phyloP scores from a whole-genome alignment of 2,797 vertebrate genomes.

The Tolypeutes matacus region DNA sequence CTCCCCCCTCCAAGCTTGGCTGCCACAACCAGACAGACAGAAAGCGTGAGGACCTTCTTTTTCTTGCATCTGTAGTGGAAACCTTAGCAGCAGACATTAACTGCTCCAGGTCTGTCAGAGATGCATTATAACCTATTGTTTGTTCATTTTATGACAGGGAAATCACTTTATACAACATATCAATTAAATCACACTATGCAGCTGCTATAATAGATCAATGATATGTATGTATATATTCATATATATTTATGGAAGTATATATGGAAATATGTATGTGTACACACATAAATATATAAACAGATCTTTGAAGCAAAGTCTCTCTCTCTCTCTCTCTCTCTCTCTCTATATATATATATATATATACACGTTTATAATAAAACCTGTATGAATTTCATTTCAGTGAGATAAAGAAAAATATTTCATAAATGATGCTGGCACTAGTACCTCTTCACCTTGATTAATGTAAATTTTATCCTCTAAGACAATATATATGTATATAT shows the following conservation, averaged over 20 bases:
- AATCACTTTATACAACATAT: not conserved
- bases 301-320: not conserved
- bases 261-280: too few relatives aligned
- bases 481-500: not conserved
- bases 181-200: not conserved
- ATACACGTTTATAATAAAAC: not conserved
- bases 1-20: too few relatives aligned
- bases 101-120: too few relatives aligned
- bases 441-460: not conserved
- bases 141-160: not conserved
- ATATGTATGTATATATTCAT: not conserved
- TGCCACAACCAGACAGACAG: too few relatives aligned
- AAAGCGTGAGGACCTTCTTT: too few relatives aligned
- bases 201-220: not conserved
- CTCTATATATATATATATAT: rapidly evolving
- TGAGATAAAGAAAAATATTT: not conserved
- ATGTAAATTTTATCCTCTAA: not conserved
- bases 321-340: too few relatives aligned
- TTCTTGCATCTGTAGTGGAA: too few relatives aligned
- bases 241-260: not conserved
- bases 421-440: not conserved
- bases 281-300: not conserved
- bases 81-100: too few relatives aligned
- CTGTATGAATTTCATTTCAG: not conserved
- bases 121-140: too few relatives aligned